Base-by-base conservation (phyloP, 35 echinoderm and acorn worm genomes). In the Nesometra sesokonis region DNA sequence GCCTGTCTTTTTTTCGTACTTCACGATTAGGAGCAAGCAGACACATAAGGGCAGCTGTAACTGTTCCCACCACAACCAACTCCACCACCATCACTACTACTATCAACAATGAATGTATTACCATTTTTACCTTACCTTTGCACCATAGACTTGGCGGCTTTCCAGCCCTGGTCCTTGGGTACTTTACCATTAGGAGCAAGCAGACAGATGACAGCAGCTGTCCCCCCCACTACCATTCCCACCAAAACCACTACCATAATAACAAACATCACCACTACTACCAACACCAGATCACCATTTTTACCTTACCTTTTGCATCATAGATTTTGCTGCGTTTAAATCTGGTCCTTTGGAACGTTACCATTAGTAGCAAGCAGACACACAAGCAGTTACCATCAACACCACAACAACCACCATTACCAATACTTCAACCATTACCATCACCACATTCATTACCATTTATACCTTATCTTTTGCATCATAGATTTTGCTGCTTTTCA, bases 291-390 rank as follows among this genome's bases (percentile, higher is more conserved):
- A n/a, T n/a, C n/a, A n/a, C n/a, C n/a, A n/a, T n/a, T n/a, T n/a
- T n/a, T n/a, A n/a, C n/a, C 84, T 80, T 83, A 95, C 94, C 86
- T 97, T 97, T 32, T 76, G 86, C 94, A 97, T 97, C 89, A 93
- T 91, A 57, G 93, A 31, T 84, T 97, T 97, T 34, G 81, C 85
- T 36, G 94, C 88, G 38, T 97, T 91, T 91, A 97, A 57, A 91
- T 97, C 29, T 84, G 84, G 82, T 97, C 94, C 82, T 97, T 97
- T 30, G 94, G 91, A 5, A 97, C 89, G 81, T 97, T 97, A 30
- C 94, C 94, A 34, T 86, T 86, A 32, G 94, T 91, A 29, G 94
- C 91, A 30, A 97, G 77, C 0, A 97, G 91, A 0, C 84, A 80
- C 91, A 97, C 88, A 23, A 97, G 89, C 94, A 37, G 85, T 91